Conservation (phyloP, 2,113 vertebrate species). For the Budorcas taxicolor region DNA sequence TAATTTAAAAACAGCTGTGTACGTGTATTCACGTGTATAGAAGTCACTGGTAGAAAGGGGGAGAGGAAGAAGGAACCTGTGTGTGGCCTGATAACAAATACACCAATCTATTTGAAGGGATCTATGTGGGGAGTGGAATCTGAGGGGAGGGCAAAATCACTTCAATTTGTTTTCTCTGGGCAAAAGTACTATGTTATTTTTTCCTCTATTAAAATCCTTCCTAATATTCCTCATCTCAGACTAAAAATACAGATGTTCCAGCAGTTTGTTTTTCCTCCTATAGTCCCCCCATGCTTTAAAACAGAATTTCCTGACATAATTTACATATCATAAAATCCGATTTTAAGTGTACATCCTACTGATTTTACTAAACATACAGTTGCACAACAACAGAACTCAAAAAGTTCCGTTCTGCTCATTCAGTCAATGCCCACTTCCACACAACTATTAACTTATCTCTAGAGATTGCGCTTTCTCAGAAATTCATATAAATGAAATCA, state of each 20-base stretch:
- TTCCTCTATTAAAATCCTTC: background rate
- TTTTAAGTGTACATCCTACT: background rate
- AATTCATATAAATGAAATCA: slow-evolving; percentile 1
- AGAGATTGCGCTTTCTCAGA: background rate
- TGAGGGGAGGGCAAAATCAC: background rate
- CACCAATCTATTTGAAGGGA: background rate
- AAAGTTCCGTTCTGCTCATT: background rate
- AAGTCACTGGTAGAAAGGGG: background rate
- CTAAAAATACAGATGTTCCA: background rate
- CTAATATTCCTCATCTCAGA: background rate
- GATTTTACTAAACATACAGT: background rate
- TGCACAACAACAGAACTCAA: background rate
- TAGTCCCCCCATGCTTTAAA: background rate
- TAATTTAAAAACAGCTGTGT: background rate
- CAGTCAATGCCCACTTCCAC: background rate
- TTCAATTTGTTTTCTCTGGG: background rate
- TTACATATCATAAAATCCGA: background rate
- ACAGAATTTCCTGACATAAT: background rate
- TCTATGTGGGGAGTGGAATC: background rate
- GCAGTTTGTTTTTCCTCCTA: background rate
- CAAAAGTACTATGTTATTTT: background rate
- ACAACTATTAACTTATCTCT: background rate
- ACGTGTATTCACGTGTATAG: background rate
- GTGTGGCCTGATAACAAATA: background rate
- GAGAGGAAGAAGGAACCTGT: background rate